Evolutionary conservation across 2,888 invertebrate genomes (phyloP), one percentile per base, ranked within the genome.

Genomic region (Scelioninae gen. 1): DNA sequence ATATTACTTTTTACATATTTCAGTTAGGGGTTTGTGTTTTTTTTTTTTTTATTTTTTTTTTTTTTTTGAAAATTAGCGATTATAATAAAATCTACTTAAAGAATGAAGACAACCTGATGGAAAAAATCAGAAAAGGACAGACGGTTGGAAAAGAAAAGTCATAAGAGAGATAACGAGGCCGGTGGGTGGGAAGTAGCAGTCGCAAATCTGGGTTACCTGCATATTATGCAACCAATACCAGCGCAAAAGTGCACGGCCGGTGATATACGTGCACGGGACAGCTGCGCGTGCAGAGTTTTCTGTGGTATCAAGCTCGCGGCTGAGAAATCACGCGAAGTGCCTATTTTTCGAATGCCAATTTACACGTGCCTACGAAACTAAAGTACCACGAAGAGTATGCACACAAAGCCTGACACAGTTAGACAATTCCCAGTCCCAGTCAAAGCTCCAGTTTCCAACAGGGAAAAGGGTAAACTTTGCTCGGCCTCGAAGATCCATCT

Each of bases 151-250:
- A 66, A 69, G 83, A 79, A 83, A 83, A 83, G 79, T 83, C 79
- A 60, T 69, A 78, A 78, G 74, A 69, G 82, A 71, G 72, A 66
- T 83, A 83, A 83, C 83, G 75, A 79, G 83, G 83, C 65, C 83
- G 83, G 58, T 55, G 78, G 83, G 78, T 83, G 83, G 83, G 79
- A 79, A 83, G 65, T 76, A 45, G 66, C 69, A 74, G 83, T 79
- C 49, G 79, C 75, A 83, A 83, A 83, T 83, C 83, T 83, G 79
- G 83, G 83, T 83, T 79, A 83, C 83, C 83, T 83, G 83, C 43
- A 82, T 83, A 83, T 83, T 83, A 83, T 83, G 83, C 83, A 83
- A 83, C 75, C 76, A 76, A 76, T 60, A 79, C 83, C 13, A 62
- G 53, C 68, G 76, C 40, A 74, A n/a, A 82, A 82, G 65, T 66